Conservation (phyloP, 2,797 vertebrate species). For the Cichlasoma orientale region DNA sequence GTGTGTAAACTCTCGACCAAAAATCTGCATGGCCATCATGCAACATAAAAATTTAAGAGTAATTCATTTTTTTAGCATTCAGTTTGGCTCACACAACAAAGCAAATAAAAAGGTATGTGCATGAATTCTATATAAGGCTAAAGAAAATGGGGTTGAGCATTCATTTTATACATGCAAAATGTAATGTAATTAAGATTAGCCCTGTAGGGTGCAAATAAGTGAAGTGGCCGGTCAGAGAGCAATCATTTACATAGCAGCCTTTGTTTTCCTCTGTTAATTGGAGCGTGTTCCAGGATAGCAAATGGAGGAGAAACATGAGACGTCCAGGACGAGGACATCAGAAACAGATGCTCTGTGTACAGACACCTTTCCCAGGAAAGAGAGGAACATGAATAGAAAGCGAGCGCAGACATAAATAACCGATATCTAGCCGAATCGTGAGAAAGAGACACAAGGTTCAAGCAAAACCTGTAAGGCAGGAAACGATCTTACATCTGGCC, state of each 20-base stretch:
- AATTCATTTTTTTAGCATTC: background rate
- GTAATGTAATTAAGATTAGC: background rate
- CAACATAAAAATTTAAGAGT: too few species aligned
- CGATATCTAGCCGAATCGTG: conserved; percentile 9
- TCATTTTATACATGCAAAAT: background rate
- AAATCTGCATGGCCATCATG: background rate
- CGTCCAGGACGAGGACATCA: conserved; percentile 47
- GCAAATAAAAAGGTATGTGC: background rate
- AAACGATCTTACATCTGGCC: background rate
- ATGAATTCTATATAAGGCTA: background rate
- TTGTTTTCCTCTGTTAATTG: conserved; percentile 68
- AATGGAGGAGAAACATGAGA: conserved; percentile 40
- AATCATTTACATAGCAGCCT: conserved; percentile 29
- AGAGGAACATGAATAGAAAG: conserved; percentile 16
- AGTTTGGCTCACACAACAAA: background rate
- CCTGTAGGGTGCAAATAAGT: background rate
- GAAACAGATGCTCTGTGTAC: conserved; percentile 60
- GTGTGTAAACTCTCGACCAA: background rate
- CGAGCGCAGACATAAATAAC: conserved; percentile 22
- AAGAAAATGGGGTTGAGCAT: background rate
- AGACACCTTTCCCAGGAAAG: conserved; percentile 43
- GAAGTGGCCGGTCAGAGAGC: background rate
- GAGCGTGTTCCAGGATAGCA: conserved; percentile 50
- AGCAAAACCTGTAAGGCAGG: background rate
- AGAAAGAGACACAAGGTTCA: conserved; percentile 29